These are phyloP conservation scores for Coremacera marginata DNA, from an alignment of 2,888 invertebrate species.

Conservation along the genomic window DNA sequence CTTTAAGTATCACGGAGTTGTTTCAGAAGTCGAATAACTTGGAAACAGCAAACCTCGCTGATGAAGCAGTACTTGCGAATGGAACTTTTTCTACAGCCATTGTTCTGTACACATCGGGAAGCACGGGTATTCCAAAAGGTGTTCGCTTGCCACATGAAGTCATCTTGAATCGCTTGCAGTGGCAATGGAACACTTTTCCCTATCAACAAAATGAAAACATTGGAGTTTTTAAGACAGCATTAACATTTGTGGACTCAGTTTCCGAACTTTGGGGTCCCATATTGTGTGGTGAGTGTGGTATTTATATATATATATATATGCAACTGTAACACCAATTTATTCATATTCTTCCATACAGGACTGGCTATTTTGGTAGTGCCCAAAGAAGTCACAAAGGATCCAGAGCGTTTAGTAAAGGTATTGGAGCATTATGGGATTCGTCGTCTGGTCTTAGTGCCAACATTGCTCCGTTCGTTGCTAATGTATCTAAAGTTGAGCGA, in stretches of 20 bases:
- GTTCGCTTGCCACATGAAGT: constrained; percentile 84
- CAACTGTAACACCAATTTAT: neutral
- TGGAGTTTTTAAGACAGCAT: constrained; percentile 90
- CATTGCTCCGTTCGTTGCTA: constrained; percentile 82
- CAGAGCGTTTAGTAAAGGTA: constrained; percentile 78
- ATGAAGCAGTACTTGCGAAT: constrained; percentile 67
- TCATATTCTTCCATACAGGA: constrained; percentile 50
- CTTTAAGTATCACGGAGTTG: constrained; percentile 58
- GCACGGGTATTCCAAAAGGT: constrained; percentile 91
- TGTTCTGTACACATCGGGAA: constrained; percentile 76
- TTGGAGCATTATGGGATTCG: constrained; percentile 82
- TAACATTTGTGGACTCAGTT: constrained; percentile 92
- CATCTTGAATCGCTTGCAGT: constrained; percentile 84
- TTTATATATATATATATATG: neutral
- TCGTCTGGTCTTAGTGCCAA: constrained; percentile 87
- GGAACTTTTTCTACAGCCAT: constrained; percentile 60
- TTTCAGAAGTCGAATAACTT: constrained; percentile 58
- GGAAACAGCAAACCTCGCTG: constrained; percentile 57
- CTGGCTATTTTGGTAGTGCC: constrained; percentile 80
- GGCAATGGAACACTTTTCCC: constrained; percentile 90
- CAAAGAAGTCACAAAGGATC: constrained; percentile 80
- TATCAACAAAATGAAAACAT: constrained; percentile 76
- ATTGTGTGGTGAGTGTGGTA: constrained; percentile 73
- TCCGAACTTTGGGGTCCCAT: constrained; percentile 90
- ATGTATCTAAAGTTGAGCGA: constrained; percentile 75